Conservation (phyloP, 2,888 invertebrate species). For the Cyrtodaria siliqua region DNA sequence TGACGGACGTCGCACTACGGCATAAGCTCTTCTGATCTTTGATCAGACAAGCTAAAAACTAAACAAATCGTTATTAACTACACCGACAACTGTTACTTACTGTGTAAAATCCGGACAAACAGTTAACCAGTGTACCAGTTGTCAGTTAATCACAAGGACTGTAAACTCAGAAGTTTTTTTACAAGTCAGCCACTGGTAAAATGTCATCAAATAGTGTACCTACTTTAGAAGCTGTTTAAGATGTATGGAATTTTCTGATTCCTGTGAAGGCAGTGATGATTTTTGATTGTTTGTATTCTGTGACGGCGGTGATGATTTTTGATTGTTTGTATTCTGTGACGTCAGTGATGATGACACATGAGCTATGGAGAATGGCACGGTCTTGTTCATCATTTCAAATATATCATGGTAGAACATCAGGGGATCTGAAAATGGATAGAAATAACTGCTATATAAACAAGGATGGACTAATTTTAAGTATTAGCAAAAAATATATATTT, state of each 20-base stretch:
- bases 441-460: not conserved
- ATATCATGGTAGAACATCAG: conserved; percentile 38
- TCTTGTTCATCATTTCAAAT: conserved; percentile 28
- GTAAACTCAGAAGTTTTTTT: no score
- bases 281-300: not conserved
- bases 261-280: not conserved
- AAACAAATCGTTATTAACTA: no score
- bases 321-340: not conserved
- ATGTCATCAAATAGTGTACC: no score
- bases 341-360: not conserved
- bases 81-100: no score
- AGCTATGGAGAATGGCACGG: conserved; percentile 54
- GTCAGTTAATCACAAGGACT: no score
- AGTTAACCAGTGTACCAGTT: no score
- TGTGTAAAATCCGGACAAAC: no score
- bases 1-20: no score
- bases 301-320: not conserved
- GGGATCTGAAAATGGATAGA: conserved; percentile 42
- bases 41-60: no score
- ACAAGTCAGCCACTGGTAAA: no score
- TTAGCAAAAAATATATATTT: not conserved
- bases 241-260: not conserved
- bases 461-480: not conserved
- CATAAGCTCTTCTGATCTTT: no score
- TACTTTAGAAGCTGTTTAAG: no score